Conservation (phyloP, 2,888 invertebrate species). For the Chirona hameri region DNA sequence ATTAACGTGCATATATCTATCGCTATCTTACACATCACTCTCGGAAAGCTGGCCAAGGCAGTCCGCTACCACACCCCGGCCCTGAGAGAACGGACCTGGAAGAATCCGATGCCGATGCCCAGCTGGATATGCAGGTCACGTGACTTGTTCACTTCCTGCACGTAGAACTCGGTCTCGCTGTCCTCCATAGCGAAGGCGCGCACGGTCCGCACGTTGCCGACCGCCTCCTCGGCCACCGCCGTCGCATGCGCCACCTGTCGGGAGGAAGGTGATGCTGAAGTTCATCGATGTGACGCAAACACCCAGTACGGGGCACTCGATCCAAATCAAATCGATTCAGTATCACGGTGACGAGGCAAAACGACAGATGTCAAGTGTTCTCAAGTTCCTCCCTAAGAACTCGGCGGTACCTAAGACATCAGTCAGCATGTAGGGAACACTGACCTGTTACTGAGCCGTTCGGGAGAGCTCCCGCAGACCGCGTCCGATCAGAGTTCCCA, state of each 20-base stretch:
- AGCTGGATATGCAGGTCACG: slow-evolving; percentile 69
- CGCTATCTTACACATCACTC: too few species aligned
- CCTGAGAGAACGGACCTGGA: too few species aligned
- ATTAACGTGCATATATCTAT: too few species aligned
- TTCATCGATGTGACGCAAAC: too few species aligned
- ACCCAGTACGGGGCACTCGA: too few species aligned
- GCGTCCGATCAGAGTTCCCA: slow-evolving; percentile 79
- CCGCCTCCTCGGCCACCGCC: slow-evolving; percentile 50
- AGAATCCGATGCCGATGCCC: slow-evolving; percentile 85
- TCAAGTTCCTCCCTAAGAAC: slow-evolving; percentile 32
- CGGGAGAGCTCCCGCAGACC: slow-evolving; percentile 71
- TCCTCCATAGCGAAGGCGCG: slow-evolving; percentile 90
- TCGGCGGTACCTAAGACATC: too few species aligned
- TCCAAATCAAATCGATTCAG: too few species aligned
- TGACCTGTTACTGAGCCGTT: slow-evolving; percentile 76
- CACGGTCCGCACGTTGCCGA: slow-evolving; percentile 40
- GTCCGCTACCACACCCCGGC: too few species aligned
- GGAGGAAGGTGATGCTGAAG: slow-evolving; percentile 31
- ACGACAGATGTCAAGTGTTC: too few species aligned
- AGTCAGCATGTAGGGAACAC: too few species aligned
- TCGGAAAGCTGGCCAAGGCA: too few species aligned
- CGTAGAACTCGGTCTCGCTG: slow-evolving; percentile 68
- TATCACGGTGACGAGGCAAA: too few species aligned
- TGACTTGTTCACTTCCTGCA: slow-evolving; percentile 68
- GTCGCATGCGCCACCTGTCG: slow-evolving; percentile 75